A percentile compares a stretch with the other conserved stretches of the same genome.
These are phyloP conservation scores for Cyprinodon diabolis DNA, from an alignment of 2,797 vertebrate genomes.

Conservation along the genomic window DNA sequence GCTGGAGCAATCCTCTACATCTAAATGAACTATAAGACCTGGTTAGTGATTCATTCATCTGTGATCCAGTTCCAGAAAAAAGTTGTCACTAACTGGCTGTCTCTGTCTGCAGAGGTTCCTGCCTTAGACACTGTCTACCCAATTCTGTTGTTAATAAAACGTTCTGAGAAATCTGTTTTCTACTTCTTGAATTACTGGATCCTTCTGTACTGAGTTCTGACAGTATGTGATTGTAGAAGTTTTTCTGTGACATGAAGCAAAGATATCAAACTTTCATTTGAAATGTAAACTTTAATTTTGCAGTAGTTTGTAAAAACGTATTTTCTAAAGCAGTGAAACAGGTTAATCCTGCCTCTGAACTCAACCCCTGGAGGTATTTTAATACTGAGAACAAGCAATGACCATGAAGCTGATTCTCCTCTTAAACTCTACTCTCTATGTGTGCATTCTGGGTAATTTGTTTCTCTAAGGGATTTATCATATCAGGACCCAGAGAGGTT, in stretches of 20 bases:
- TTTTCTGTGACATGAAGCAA: slow-evolving; percentile 3
- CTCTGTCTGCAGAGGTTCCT: no score
- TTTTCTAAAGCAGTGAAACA: slow-evolving; percentile 6
- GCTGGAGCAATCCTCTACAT: no score
- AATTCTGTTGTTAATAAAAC: no score
- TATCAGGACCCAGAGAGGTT: slow-evolving; percentile 65
- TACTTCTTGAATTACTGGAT: no score
- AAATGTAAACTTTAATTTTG: slow-evolving; percentile 12
- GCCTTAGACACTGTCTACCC: no score
- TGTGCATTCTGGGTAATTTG: slow-evolving; percentile 75
- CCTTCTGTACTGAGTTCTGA: no score
- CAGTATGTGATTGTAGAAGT: no score
- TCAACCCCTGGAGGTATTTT: slow-evolving; percentile 26
- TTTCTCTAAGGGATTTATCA: slow-evolving; percentile 68
- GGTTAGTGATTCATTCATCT: no score
- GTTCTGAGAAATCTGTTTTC: no score
- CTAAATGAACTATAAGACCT: no score
- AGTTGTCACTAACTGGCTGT: no score
- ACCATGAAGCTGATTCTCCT: slow-evolving; percentile 39
- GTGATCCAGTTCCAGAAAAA: no score
- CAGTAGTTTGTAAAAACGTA: not conserved
- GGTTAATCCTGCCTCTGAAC: slow-evolving; percentile 1
- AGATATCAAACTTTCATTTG: slow-evolving; percentile 10
- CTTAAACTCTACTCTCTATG: slow-evolving; percentile 30
- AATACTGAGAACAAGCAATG: slow-evolving; percentile 26